A percentile compares a stretch with the other conserved stretches of the same genome.
phyloP scores from a whole-genome alignment of 1,140 invertebrate species.

The Heliconius melpomene region DNA sequence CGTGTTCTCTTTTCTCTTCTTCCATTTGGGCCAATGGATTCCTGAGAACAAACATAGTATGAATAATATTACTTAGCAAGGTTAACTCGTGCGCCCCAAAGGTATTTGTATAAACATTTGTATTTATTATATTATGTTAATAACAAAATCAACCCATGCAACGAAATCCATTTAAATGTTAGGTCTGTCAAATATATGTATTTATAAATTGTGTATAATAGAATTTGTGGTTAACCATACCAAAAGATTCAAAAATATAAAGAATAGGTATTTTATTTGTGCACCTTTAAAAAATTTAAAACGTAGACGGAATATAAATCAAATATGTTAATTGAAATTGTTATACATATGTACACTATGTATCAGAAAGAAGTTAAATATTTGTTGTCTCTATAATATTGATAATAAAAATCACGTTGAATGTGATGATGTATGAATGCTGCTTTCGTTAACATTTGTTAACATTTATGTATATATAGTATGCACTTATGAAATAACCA shows the following conservation, averaged over 20 bases:
- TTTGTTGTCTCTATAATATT: not conserved
- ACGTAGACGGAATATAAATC: not conserved
- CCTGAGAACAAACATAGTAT: constrained; percentile 82
- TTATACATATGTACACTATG: not conserved
- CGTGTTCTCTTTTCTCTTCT: constrained; percentile 97
- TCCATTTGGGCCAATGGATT: constrained; percentile 99
- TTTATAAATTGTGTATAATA: not conserved
- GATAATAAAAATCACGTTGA: not conserved
- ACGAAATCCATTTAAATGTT: not conserved
- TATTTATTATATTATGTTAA: not conserved
- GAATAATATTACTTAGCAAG: not conserved
- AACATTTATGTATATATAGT: not conserved
- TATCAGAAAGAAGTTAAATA: not conserved
- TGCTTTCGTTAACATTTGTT: no score
- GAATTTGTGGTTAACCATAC: not conserved
- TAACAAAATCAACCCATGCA: not conserved
- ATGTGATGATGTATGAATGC: not conserved
- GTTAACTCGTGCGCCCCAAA: not conserved
- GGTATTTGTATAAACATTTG: not conserved
- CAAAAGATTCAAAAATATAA: not conserved
- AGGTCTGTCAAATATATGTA: not conserved
- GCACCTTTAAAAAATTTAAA: not conserved
- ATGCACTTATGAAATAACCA: not conserved
- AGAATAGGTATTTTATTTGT: not conserved
- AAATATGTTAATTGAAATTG: not conserved